phyloP scores from a whole-genome alignment of 2,113 vertebrate genomes.

The Elaphurus davidianus region DNA sequence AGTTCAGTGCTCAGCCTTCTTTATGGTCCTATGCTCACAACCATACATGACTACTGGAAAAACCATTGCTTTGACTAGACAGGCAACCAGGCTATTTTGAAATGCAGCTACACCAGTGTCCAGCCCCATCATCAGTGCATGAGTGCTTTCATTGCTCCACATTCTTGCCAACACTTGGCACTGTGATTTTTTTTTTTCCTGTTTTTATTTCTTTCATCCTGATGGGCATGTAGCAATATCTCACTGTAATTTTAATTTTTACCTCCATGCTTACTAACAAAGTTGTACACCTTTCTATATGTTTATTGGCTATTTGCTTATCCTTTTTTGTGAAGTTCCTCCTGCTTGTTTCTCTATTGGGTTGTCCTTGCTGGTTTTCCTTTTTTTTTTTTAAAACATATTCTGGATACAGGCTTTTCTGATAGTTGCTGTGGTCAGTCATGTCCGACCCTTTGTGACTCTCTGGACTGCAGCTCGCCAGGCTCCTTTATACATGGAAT shows the following conservation, averaged over 20 bases:
- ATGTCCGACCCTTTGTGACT: neutral
- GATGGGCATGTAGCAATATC: neutral
- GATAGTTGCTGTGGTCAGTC: neutral
- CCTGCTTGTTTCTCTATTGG: neutral
- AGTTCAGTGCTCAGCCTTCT: neutral
- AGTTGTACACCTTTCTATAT: neutral
- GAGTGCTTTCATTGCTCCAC: fast-evolving
- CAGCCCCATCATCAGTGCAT: neutral
- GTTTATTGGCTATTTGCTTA: neutral
- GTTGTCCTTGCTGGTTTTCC: neutral
- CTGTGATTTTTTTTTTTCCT: neutral
- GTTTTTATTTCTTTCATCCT: neutral
- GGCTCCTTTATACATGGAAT: neutral
- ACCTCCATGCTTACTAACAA: neutral
- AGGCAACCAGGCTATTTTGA: neutral
- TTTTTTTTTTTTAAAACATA: neutral
- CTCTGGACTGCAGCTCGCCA: neutral
- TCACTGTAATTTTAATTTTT: neutral
- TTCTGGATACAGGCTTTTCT: neutral
- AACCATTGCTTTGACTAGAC: neutral
- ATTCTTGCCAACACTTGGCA: neutral
- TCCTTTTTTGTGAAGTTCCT: neutral
- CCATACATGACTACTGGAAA: neutral
- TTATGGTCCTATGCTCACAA: neutral
- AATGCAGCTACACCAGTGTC: neutral